phyloP scores from a whole-genome alignment of 2,113 vertebrate species.

The Morone saxatilis region DNA sequence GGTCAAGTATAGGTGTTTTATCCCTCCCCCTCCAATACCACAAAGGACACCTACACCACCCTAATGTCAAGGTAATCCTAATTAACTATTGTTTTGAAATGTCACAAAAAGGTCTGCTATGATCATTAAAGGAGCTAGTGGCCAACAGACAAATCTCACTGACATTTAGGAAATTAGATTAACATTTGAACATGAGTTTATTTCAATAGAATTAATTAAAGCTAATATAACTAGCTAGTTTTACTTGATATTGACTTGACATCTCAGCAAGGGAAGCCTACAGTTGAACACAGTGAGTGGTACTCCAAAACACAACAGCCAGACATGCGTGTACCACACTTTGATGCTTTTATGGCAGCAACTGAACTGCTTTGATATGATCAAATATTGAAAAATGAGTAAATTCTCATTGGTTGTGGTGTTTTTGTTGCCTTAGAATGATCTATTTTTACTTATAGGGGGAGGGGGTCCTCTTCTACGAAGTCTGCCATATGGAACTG shows the following conservation, averaged over 20 bases:
- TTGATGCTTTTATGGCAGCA: too few species aligned
- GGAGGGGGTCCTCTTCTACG: too few species aligned
- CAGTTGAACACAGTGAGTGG: neutral
- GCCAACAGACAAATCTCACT: conserved; percentile 1
- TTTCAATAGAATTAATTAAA: conserved; percentile 19
- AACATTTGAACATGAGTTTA: conserved; percentile 26
- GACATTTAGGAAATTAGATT: conserved; percentile 34
- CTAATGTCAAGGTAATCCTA: neutral
- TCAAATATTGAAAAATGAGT: too few species aligned
- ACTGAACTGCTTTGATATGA: too few species aligned
- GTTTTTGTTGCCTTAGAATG: too few species aligned
- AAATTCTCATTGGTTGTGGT: too few species aligned
- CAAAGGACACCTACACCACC: neutral
- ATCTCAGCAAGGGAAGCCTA: neutral
- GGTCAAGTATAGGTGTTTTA: conserved; percentile 4
- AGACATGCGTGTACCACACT: neutral
- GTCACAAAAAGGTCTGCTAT: conserved; percentile 21
- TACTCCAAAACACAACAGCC: neutral
- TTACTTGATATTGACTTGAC: neutral
- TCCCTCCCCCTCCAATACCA: neutral
- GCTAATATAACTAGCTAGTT: conserved; percentile 18
- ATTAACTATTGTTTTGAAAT: conserved; percentile 39
- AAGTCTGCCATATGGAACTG: too few species aligned
- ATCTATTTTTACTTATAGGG: too few species aligned
- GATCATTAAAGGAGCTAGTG: neutral